Evolutionary conservation across 2,888 invertebrate species (phyloP).

Genomic region (Rhyacophila evoluta): DNA sequence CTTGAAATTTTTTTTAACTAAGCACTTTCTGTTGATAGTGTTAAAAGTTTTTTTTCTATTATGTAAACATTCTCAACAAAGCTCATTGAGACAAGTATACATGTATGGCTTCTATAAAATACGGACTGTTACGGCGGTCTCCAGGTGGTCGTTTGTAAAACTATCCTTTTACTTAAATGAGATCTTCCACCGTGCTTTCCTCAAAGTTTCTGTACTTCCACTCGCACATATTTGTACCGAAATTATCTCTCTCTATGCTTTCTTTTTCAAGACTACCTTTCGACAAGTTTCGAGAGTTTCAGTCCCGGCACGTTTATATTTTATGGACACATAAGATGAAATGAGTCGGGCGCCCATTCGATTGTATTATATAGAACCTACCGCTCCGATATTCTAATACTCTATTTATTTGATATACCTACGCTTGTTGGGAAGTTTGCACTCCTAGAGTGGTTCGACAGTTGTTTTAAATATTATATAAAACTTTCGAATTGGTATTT

Average conservation of each 20-base stretch:
- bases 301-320: slow-evolving; percentile 15
- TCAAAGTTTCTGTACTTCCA: background rate
- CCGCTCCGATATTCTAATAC: no score
- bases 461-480: no score
- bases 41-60: no score
- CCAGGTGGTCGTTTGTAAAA: slow-evolving; percentile 10
- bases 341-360: background rate
- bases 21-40: no score
- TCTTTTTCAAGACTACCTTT: slow-evolving; percentile 7
- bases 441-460: no score
- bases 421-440: no score
- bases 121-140: background rate
- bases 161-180: slow-evolving; percentile 13
- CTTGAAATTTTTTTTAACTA: no score
- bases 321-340: background rate
- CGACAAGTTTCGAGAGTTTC: background rate
- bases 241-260: slow-evolving; percentile 17
- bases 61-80: no score
- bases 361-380: background rate
- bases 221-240: background rate
- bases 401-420: no score
- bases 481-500: no score
- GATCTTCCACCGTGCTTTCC: background rate
- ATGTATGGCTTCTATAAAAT: background rate
- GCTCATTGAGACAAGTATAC: background rate